phyloP scores from a whole-genome alignment of 2,888 invertebrate species.

The Autographa pulchrina region DNA sequence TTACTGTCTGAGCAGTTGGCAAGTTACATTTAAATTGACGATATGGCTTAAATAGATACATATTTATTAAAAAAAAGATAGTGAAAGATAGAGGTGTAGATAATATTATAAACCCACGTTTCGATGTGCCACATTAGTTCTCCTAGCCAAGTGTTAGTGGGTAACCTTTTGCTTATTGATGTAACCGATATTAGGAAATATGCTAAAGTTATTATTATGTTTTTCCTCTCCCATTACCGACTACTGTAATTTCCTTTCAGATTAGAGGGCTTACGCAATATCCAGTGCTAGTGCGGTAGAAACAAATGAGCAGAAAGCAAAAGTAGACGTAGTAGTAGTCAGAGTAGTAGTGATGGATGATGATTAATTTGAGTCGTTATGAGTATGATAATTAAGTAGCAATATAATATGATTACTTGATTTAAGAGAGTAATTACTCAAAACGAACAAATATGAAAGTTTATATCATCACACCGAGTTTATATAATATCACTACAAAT shows the following conservation, averaged over 20 bases:
- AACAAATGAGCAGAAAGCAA: neutral
- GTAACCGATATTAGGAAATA: neutral
- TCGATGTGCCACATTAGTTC: too few species aligned
- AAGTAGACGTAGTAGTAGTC: neutral
- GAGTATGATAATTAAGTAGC: neutral
- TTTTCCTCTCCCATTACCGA: neutral
- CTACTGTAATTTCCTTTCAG: constrained; percentile 3
- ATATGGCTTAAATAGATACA: too few species aligned
- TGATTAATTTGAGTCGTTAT: neutral
- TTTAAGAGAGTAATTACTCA: too few species aligned
- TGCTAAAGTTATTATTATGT: neutral
- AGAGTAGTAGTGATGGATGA: neutral
- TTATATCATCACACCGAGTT: too few species aligned
- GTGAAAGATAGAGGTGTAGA: too few species aligned
- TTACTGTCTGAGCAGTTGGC: too few species aligned
- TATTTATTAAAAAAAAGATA: too few species aligned
- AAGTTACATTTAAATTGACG: too few species aligned
- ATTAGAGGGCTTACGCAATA: neutral
- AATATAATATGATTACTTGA: neutral
- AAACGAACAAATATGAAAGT: too few species aligned
- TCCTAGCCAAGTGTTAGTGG: neutral
- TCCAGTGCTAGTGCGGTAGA: neutral
- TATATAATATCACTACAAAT: too few species aligned
- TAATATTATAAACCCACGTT: too few species aligned
- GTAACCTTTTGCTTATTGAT: neutral